phyloP scores from a whole-genome alignment of 2,797 vertebrate genomes.

The Sebastes alutus region DNA sequence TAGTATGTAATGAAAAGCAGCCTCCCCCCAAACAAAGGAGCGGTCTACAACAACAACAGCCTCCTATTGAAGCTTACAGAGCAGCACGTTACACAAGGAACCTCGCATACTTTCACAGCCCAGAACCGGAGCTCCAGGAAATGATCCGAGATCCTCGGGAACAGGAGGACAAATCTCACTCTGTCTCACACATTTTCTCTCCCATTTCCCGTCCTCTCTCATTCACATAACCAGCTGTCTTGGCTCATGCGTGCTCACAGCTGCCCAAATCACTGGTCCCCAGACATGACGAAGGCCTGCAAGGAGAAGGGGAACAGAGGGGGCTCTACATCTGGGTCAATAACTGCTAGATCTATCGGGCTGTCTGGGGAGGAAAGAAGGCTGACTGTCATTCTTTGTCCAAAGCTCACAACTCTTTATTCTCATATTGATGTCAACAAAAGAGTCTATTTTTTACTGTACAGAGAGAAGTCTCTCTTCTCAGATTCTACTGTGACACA shows the following conservation, averaged over 20 bases:
- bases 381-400: neutral
- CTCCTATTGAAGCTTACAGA: conserved; percentile 34
- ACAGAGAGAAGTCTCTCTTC: neutral
- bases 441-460: neutral
- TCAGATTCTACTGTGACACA: neutral
- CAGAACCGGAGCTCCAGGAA: conserved; percentile 52
- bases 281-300: conserved; percentile 64
- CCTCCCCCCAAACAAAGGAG: conserved; percentile 27
- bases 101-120: conserved; percentile 42
- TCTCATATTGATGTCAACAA: conserved; percentile 18
- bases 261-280: conserved; percentile 77
- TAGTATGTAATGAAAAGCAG: conserved; percentile 10
- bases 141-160: conserved; percentile 63
- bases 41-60: conserved; percentile 29
- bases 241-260: conserved; percentile 76
- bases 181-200: conserved; percentile 68
- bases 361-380: conserved; percentile 39
- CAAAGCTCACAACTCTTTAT: conserved; percentile 11
- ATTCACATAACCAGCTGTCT: conserved; percentile 80
- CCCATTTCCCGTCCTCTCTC: conserved; percentile 44
- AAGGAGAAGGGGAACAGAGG: conserved; percentile 40
- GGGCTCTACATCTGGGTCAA: conserved; percentile 77
- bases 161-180: conserved; percentile 67
- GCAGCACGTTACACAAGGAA: conserved; percentile 30
- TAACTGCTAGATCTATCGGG: conserved; percentile 59